Conservation (phyloP, 2,113 vertebrate species). For the Proteles cristata region DNA sequence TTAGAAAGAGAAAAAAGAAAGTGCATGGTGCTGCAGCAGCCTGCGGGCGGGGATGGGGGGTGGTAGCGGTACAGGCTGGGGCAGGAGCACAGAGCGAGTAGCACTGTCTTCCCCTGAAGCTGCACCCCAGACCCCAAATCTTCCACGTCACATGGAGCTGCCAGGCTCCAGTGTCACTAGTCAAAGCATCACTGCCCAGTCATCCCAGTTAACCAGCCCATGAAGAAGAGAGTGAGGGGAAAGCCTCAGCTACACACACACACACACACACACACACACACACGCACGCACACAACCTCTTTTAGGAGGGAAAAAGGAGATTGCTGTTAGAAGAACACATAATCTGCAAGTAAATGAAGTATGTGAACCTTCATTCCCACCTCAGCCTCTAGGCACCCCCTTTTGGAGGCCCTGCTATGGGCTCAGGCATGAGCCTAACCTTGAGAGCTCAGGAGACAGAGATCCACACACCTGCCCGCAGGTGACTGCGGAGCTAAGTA, state of each 20-base stretch:
- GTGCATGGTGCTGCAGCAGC: background rate
- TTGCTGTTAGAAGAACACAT: background rate
- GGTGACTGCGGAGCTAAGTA: background rate
- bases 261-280: background rate
- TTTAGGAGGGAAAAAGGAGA: background rate
- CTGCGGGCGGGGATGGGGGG: background rate
- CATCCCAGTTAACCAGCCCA: background rate
- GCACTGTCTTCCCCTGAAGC: rapidly evolving
- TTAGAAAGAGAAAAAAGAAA: constrained; percentile 73
- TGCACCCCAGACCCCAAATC: rapidly evolving
- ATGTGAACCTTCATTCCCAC: background rate
- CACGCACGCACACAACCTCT: background rate
- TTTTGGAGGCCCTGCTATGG: background rate
- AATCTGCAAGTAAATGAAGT: background rate
- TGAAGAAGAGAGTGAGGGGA: background rate
- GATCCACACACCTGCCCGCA: background rate
- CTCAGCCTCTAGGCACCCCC: background rate
- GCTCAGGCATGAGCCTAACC: background rate
- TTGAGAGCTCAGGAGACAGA: background rate
- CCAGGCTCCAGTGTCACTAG: background rate
- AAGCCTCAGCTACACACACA: background rate
- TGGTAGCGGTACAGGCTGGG: background rate
- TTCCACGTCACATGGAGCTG: background rate
- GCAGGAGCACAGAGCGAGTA: rapidly evolving
- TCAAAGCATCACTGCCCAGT: background rate